Percentiles rank a stretch among this genome's conserved stretches.
phyloP scores from a whole-genome alignment of 2,113 vertebrate species.

The Connochaetes taurinus region DNA sequence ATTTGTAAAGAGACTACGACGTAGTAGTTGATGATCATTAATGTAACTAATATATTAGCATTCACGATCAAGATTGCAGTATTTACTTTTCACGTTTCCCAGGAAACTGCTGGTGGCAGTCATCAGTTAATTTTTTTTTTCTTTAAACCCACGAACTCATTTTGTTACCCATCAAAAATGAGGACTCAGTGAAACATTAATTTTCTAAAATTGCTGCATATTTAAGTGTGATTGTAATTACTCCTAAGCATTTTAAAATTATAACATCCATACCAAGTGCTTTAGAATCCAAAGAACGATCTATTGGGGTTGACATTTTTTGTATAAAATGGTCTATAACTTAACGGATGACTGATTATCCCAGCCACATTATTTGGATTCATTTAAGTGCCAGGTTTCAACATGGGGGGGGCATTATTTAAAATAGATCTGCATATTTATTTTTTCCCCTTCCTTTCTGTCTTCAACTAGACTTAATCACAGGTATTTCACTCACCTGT shows the following conservation, averaged over 20 bases:
- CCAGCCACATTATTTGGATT: not conserved
- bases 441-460: not conserved
- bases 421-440: not conserved
- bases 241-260: constrained; percentile 74
- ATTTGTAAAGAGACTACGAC: not conserved
- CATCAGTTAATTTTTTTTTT: not conserved
- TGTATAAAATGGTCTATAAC: constrained; percentile 14
- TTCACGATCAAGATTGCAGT: constrained; percentile 59
- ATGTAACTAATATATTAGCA: constrained; percentile 65
- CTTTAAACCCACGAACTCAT: constrained; percentile 26
- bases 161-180: constrained; percentile 66
- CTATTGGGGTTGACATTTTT: constrained; percentile 48
- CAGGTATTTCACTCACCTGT: not conserved
- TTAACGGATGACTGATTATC: not conserved
- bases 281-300: constrained; percentile 60
- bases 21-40: constrained; percentile 43
- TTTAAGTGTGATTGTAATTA: constrained; percentile 75
- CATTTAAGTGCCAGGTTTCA: not conserved
- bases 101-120: constrained; percentile 29
- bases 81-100: constrained; percentile 64
- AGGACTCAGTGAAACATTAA: constrained; percentile 68
- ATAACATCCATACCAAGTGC: constrained; percentile 61
- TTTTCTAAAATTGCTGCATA: constrained; percentile 72
- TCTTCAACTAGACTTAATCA: not conserved
- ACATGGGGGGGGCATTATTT: not conserved